Percentiles rank a stretch among this genome's conserved stretches.
Conservation (phyloP, 2,113 vertebrate genomes). For the Neogale vison region DNA sequence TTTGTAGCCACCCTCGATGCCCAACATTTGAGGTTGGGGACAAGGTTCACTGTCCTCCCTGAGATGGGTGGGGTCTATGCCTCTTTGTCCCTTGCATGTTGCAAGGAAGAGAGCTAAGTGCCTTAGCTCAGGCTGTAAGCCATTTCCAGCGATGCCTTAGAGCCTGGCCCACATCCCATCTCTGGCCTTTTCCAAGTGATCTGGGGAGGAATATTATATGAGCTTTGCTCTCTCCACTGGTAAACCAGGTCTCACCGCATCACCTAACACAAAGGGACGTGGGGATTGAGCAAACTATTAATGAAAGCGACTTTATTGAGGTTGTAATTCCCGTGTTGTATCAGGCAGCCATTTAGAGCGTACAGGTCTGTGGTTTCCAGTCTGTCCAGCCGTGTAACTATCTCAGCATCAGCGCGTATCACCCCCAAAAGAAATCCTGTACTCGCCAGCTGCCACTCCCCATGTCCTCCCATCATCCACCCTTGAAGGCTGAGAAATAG, state of each 20-base stretch:
- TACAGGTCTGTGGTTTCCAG: neutral
- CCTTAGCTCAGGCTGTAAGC: accelerated
- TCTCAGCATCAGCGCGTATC: neutral
- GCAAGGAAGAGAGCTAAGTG: neutral
- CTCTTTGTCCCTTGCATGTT: neutral
- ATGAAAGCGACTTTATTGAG: neutral
- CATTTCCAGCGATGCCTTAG: neutral
- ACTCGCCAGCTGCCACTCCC: neutral
- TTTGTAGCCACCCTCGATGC: neutral
- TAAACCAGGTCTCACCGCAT: neutral
- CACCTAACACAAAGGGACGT: neutral
- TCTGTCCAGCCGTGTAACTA: neutral
- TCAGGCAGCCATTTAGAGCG: neutral
- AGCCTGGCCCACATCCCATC: neutral
- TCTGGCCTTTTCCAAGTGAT: neutral
- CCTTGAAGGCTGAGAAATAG: neutral
- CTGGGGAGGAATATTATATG: neutral
- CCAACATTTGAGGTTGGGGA: neutral
- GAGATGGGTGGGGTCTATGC: neutral
- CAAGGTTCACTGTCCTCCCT: neutral
- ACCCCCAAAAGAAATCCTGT: neutral
- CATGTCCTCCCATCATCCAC: neutral
- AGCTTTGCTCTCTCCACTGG: neutral
- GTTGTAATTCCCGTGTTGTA: neutral
- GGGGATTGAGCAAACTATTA: neutral